Percentiles rank a stretch among this genome's conserved stretches.
phyloP scores from a whole-genome alignment of 2,797 vertebrate species.

The Mus minutoides region DNA sequence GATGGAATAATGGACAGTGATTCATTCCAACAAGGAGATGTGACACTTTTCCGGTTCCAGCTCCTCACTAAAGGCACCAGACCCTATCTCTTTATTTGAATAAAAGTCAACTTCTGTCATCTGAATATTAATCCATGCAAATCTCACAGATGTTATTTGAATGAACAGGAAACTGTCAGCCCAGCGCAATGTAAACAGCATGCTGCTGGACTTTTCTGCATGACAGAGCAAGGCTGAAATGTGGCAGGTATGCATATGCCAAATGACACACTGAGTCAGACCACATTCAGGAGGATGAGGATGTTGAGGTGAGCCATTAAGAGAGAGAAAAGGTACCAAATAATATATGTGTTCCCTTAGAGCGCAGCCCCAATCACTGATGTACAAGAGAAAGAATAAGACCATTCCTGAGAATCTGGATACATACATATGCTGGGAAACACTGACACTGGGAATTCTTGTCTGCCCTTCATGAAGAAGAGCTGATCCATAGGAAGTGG shows the following conservation, averaged over 20 bases:
- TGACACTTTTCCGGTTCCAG: constrained; percentile 14
- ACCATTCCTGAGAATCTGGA: neutral
- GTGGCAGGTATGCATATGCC: neutral
- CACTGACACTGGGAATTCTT: neutral
- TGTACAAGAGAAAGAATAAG: neutral
- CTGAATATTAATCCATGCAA: constrained; percentile 69
- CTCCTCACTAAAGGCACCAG: neutral
- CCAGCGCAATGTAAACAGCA: constrained; percentile 56
- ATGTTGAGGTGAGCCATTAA: constrained; percentile 51
- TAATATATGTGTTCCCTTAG: constrained; percentile 39
- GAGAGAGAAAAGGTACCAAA: constrained; percentile 8
- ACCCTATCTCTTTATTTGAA: constrained; percentile 47
- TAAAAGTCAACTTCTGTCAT: constrained; percentile 65
- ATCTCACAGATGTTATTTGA: constrained; percentile 71
- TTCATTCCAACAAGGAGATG: neutral
- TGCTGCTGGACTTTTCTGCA: constrained; percentile 36
- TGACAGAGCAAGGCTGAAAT: constrained; percentile 45
- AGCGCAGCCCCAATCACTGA: constrained; percentile 13
- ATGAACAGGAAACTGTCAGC: constrained; percentile 67
- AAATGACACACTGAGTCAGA: constrained; percentile 61
- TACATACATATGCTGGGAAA: neutral
- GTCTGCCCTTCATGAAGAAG: neutral
- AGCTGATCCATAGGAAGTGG: neutral
- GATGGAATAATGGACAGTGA: constrained; percentile 36
- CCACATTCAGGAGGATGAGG: constrained; percentile 31